Percentiles rank a stretch among this genome's conserved stretches.
These are phyloP conservation scores for Characodon lateralis DNA, from an alignment of 2,797 vertebrate species.

Conservation along the genomic window DNA sequence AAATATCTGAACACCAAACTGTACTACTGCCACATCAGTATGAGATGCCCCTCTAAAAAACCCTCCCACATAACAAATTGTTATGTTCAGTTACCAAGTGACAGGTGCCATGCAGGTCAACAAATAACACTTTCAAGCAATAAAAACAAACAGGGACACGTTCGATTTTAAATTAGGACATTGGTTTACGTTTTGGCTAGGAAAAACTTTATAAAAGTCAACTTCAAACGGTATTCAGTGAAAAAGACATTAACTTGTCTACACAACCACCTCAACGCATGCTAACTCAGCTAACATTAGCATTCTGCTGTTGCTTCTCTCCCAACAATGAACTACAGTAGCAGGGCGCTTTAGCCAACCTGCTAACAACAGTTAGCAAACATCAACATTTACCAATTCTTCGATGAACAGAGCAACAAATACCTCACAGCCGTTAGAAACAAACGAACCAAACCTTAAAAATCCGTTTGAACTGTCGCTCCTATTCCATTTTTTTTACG, in stretches of 20 bases:
- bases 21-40: background rate
- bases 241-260: background rate
- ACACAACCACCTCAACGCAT: background rate
- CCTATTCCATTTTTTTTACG: background rate
- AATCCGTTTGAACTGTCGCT: background rate
- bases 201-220: background rate
- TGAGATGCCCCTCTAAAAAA: background rate
- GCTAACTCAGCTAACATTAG: slow-evolving; percentile 40
- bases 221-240: background rate
- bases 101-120: slow-evolving; percentile 49
- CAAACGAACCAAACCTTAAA: background rate
- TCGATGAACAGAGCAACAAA: background rate
- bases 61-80: slow-evolving; percentile 28
- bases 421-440: background rate
- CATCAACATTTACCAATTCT: slow-evolving; percentile 36
- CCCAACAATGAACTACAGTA: slow-evolving; percentile 60
- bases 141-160: background rate
- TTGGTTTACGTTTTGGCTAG: background rate
- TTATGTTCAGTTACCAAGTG: slow-evolving; percentile 19
- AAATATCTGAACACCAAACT: background rate
- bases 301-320: slow-evolving; percentile 29
- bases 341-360: slow-evolving; percentile 49
- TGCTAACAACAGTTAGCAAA: slow-evolving; percentile 63
- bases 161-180: background rate
- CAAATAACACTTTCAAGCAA: background rate